Base-by-base conservation (phyloP, 2,113 vertebrate genomes). In the Numenius arquata region DNA sequence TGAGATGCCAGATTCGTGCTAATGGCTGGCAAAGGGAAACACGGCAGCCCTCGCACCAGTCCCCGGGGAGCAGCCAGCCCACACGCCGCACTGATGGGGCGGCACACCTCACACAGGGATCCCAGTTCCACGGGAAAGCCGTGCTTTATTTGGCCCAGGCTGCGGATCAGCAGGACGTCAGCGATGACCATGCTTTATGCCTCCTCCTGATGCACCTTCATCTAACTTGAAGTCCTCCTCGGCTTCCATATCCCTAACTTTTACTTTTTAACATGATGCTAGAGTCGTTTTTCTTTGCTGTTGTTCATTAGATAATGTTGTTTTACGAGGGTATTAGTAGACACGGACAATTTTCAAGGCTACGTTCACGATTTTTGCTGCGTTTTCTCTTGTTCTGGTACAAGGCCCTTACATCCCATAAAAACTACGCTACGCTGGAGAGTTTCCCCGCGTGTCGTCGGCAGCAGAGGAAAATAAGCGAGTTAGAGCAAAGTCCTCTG, bases 61-160 rank as follows among this genome's bases (percentile, higher is more conserved):
- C 38, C 50, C 58, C 11, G 29, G 58, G 73, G 34, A 92, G 75
- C 8, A 40, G 65, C 32, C 75, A 75, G 79, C 59, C 75, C 50
- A 12, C 20, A 12, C 12, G 1, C 15, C 8, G 56, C n/a, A 11
- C 25, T 0, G 1, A 15, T 0, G 2, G 25, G 0, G 8, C 0
- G 3, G 34, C 26, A 55, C 0, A 3, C 4, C 21, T 76, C 1
- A 5, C 65, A 41, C 43, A 1, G 36, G 81, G 45, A 52, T 29
- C 50, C 18, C 50, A 7, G 26, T 7, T 6, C 0, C 0, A 55
- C 19, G 11, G 30, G 34, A 41, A 50, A 75, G 26, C 82, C 52
- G 1, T 8, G 36, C 56, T 21, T 5, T 32, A 9, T 13, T 17
- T 38, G 34, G 74, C 70, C 81, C 8, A 38, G 40, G 10, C 34